Evolutionary conservation across 2,113 vertebrate genomes (phyloP).

Genomic region (Pelecanus crispus): DNA sequence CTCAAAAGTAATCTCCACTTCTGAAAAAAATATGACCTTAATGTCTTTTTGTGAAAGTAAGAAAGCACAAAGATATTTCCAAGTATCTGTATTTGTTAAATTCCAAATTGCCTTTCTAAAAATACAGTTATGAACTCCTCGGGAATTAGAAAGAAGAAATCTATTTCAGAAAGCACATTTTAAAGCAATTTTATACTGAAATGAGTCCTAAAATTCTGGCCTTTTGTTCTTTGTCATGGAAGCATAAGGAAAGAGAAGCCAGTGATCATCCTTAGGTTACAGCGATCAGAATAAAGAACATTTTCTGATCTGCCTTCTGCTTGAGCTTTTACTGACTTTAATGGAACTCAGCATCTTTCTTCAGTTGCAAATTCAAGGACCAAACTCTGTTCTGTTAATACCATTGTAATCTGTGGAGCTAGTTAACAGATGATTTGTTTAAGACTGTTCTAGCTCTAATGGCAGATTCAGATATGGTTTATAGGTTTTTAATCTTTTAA

Average conservation of each 20-base stretch:
- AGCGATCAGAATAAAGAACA: background rate
- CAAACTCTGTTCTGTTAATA: background rate
- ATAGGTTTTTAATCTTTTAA: background rate
- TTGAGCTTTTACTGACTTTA: background rate
- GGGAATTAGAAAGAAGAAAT: slow-evolving; percentile 4
- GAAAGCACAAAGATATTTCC: background rate
- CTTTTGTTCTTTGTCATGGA: background rate
- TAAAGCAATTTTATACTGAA: background rate
- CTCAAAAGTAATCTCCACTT: background rate
- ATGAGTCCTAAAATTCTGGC: background rate
- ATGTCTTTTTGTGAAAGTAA: slow-evolving; percentile 1
- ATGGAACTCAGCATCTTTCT: background rate
- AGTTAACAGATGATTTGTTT: background rate
- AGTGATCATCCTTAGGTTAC: background rate
- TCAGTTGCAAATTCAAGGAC: background rate
- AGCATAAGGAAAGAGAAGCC: background rate
- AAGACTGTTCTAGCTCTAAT: background rate
- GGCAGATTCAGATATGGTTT: background rate
- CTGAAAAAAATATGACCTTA: background rate
- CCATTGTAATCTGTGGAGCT: background rate
- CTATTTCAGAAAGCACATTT: slow-evolving; percentile 19
- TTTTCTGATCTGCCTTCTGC: background rate
- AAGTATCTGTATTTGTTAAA: slow-evolving; percentile 20
- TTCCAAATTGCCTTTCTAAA: slow-evolving; percentile 49
- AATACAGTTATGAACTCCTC: background rate